Evolutionary conservation across 2,113 vertebrate species (phyloP), one percentile per base, ranked within the genome.

Genomic region (Murina feae): DNA sequence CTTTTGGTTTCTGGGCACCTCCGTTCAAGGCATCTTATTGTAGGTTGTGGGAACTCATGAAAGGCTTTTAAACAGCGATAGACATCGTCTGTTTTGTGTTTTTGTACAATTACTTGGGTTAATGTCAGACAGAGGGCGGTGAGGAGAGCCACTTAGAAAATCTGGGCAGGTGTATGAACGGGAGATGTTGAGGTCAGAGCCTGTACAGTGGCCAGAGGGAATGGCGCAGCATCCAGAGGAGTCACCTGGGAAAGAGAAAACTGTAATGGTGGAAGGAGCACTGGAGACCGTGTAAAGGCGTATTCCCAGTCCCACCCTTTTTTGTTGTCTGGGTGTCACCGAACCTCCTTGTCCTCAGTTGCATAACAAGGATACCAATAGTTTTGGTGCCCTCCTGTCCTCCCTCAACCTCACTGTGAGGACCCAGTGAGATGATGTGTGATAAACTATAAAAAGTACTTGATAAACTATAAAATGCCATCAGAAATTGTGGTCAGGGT

Each of bases 21-120:
- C 42, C 32, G 6, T 55, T 89, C 30, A n/a, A 84, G 32, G 42
- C 13, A 9, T 55, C 28, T 35, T 69, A 47, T 65, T 30, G 2
- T 72, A 42, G 10, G 17, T 72, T 76, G 11, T 63, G 85, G 72
- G 23, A 76, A 86, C 10, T 28, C 51, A 28, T 32, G 32, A 39
- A 47, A 69, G 32, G 37, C 47, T 63, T 80, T 87, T 76, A 94
- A 85, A 85, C 1, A 37, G 69, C 32, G 20, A 35, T 79, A 86
- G 55, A 39, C 8, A 0, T 92, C 21, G 13, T 55, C 63, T 86
- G 9, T 72, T 68, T 55, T 35, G 2, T 79, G 71, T 75, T 65
- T 90, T 55, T 30, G 20, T 47, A 44, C 69, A 76, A 49, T 85
- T 25, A 6, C 16, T 42, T 3, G 30, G 32, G 58, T 87, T 51